These are phyloP conservation scores for Argyra leucocephala DNA, from an alignment of 2,888 invertebrate species.

Conservation along the genomic window DNA sequence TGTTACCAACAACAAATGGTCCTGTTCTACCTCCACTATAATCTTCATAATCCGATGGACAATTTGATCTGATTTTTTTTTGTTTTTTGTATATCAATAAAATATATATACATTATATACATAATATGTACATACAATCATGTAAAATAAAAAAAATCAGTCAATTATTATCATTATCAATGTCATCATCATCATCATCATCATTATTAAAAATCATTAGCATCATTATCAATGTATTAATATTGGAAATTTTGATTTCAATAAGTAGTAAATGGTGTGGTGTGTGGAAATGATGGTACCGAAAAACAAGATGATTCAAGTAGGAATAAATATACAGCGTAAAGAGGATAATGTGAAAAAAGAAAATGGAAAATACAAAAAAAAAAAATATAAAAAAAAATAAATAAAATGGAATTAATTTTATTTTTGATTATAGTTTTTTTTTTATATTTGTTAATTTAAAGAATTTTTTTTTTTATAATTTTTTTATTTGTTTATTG, in stretches of 20 bases:
- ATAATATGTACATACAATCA: too few relatives aligned
- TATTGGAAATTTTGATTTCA: neutral
- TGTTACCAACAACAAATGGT: slow-evolving; percentile 24
- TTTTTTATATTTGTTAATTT: neutral
- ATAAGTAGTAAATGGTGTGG: neutral
- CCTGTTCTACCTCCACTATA: slow-evolving; percentile 19
- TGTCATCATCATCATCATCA: neutral
- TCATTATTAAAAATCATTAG: neutral
- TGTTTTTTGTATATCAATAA: neutral
- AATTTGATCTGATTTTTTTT: slow-evolving; percentile 21
- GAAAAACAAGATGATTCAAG: neutral
- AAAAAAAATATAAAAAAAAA: too few relatives aligned
- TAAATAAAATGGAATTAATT: too few relatives aligned
- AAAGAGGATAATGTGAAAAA: neutral
- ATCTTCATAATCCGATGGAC: slow-evolving; percentile 24
- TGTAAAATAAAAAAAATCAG: too few relatives aligned
- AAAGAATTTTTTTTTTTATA: too few relatives aligned
- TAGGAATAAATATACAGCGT: too few relatives aligned
- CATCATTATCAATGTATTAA: too few relatives aligned
- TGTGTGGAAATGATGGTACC: neutral
- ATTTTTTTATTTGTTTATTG: too few relatives aligned
- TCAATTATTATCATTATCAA: neutral
- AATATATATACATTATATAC: too few relatives aligned
- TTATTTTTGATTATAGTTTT: neutral
- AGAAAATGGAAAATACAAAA: neutral